These are phyloP conservation scores for Halictus ligatus DNA, from an alignment of 2,888 invertebrate genomes.

Conservation along the genomic window DNA sequence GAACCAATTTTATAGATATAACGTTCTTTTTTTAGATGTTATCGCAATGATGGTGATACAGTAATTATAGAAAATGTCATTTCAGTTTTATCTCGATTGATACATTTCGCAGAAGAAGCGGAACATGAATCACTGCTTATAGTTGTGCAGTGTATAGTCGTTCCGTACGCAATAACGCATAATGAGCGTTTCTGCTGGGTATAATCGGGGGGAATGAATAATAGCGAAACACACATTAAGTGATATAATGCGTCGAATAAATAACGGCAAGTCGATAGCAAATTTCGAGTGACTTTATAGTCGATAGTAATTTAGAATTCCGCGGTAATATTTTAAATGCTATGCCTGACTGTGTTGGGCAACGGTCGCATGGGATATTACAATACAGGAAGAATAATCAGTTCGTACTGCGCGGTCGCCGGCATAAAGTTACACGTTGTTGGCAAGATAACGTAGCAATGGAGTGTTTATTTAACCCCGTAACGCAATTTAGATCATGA, in stretches of 20 bases:
- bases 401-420: conserved; percentile 17
- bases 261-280: conserved; percentile 35
- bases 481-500: conserved; percentile 42
- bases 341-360: conserved; percentile 16
- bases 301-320: conserved; percentile 39
- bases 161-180: conserved; percentile 8
- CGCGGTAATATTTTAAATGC: conserved; percentile 48
- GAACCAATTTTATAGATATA: background rate
- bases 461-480: conserved; percentile 45
- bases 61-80: background rate
- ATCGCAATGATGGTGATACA: background rate
- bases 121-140: background rate
- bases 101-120: background rate
- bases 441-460: conserved; percentile 51
- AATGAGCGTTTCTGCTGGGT: conserved; percentile 1
- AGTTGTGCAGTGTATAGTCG: background rate
- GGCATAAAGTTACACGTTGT: conserved; percentile 41
- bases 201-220: conserved; percentile 18
- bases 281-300: conserved; percentile 36
- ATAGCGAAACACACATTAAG: conserved; percentile 7
- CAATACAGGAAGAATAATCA: conserved; percentile 56
- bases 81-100: background rate
- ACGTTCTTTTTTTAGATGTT: background rate
- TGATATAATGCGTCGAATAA: conserved; percentile 23
- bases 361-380: conserved; percentile 40